These are phyloP conservation scores for Drosophila atripex DNA, from an alignment of 2,888 invertebrate species.

Conservation along the genomic window DNA sequence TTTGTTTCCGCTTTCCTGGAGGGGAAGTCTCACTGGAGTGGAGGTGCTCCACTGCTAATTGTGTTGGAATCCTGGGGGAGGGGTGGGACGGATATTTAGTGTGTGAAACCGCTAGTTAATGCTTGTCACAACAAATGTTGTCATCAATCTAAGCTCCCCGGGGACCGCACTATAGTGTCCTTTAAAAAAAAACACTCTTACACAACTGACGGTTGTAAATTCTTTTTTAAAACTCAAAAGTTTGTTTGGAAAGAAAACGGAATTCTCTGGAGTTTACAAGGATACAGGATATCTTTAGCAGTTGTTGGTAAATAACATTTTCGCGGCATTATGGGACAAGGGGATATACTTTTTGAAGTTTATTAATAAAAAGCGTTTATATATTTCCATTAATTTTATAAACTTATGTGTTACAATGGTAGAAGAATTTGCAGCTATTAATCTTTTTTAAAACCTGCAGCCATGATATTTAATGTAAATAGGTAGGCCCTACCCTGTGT, in stretches of 20 bases:
- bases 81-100: conserved; percentile 22
- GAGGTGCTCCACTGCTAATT: conserved; percentile 51
- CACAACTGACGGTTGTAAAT: conserved; percentile 67
- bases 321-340: too few species aligned
- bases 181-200: conserved; percentile 41
- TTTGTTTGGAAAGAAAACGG: neutral
- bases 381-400: too few species aligned
- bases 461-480: neutral
- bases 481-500: neutral
- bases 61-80: conserved; percentile 9
- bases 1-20: conserved; percentile 57
- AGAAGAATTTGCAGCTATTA: neutral
- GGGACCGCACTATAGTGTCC: conserved; percentile 48
- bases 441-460: neutral
- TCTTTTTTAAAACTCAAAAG: conserved; percentile 11
- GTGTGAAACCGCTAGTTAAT: conserved; percentile 78
- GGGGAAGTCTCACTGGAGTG: conserved; percentile 12
- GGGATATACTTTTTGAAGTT: too few species aligned
- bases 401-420: too few species aligned
- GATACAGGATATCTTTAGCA: conserved; percentile 1
- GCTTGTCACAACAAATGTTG: conserved; percentile 75
- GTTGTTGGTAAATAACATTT: neutral
- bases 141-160: conserved; percentile 63
- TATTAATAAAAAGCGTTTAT: too few species aligned
- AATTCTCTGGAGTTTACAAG: conserved; percentile 59